Base-by-base conservation (phyloP, 2,113 vertebrate species). In the Macroglossus sobrinus region DNA sequence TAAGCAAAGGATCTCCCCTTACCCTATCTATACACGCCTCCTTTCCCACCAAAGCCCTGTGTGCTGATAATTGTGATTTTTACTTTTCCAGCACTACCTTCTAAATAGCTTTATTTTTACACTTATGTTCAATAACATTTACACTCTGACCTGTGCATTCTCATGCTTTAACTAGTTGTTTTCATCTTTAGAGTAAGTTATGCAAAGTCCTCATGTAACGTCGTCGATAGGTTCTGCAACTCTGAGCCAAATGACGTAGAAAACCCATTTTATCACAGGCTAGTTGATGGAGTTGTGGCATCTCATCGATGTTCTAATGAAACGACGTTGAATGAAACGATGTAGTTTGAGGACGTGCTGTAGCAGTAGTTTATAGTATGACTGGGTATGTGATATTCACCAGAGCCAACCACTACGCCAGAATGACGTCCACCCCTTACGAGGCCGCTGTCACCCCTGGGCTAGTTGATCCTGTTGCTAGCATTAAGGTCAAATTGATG, bases 1-100 rank as follows among this genome's bases (percentile, higher is more conserved):
- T 11, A n/a, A 22, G 91, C n/a, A 21, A 61, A 30, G 75, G 13
- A 0, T 12, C 69, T 71, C 2, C 1, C 1, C 4, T 13, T 2
- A 6, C 2, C 16, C 74, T 47, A 12, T 18, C 74, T 47, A 12
- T 18, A 40, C 13, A 6, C 0, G 19, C 35, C 10, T 11, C 72
- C n/a, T 21, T 59, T 30, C 38, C 5, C 53, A 6, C 38, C 47
- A 21, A 5, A 4, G 8, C 7, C 33, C 53, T 24, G 18, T 3
- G 2, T 15, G 8, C 22, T 38, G 22, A 69, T 92, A 59, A n/a
- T 0, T 74, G 30, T 7, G 33, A 38, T 18, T 14, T 19, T 40
- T 26, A 33, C 5, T 35, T 86, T 47, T 47, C 47, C 7, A 5
- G 47, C 30, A 6, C n/a, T 21, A 7, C 19, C 30, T 21, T 64